phyloP scores from a whole-genome alignment of 1,140 invertebrate species.

The Dryas iulia region DNA sequence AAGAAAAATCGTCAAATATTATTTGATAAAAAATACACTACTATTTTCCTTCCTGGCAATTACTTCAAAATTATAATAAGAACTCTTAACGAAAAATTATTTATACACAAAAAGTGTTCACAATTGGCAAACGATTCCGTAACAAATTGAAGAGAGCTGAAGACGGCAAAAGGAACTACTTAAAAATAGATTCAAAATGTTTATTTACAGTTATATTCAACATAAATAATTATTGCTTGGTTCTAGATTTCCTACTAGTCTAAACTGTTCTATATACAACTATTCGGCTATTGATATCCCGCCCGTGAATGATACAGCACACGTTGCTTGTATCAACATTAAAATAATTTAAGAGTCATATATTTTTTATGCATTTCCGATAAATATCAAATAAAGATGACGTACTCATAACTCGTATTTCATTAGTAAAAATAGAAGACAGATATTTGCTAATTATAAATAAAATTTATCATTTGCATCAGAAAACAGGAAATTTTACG shows the following conservation, averaged over 20 bases:
- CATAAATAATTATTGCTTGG: conserved; percentile 27
- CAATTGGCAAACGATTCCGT: no score
- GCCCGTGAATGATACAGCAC: conserved; percentile 62
- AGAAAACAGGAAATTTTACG: background rate
- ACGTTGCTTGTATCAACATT: conserved; percentile 29
- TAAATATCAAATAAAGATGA: background rate
- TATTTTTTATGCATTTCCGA: background rate
- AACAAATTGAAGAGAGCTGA: no score
- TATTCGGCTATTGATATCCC: conserved; percentile 53
- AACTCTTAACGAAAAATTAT: no score
- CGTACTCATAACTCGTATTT: background rate
- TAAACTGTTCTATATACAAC: conserved; percentile 58
- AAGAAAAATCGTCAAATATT: no score
- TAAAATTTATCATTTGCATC: background rate
- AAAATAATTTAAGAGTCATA: background rate
- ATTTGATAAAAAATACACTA: no score
- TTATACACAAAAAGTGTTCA: no score
- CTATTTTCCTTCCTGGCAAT: no score
- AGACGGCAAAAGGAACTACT: conserved; percentile 7
- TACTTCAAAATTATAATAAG: no score
- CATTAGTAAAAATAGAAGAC: background rate
- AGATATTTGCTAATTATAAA: background rate
- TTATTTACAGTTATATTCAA: conserved; percentile 33
- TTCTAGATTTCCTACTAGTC: conserved; percentile 38
- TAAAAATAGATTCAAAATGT: conserved; percentile 21